Percentiles rank a stretch among this genome's conserved stretches.
Conservation (phyloP, 1,140 invertebrate species). For the Diabrotica virgifera region DNA sequence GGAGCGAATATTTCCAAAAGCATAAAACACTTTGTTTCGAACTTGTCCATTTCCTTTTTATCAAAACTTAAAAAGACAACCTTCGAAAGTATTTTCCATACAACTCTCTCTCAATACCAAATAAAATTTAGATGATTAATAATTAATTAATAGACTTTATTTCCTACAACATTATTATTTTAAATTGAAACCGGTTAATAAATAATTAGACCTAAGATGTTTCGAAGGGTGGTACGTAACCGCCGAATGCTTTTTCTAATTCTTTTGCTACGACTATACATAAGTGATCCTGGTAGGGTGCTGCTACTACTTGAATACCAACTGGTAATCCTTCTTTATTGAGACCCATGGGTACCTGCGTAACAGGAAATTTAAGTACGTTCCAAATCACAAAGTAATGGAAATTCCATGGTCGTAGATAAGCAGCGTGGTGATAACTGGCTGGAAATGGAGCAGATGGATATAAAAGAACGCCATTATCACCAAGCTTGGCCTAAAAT, state of each 20-base stretch:
- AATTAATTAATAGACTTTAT: no score
- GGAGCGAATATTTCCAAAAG: no score
- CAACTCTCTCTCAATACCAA: no score
- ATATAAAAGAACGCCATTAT: slow-evolving; percentile 82
- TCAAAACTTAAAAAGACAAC: no score
- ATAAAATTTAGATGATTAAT: no score
- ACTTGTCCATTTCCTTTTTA: no score
- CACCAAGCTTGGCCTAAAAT: slow-evolving; percentile 64
- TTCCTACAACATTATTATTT: no score
- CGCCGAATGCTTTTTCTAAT: slow-evolving; percentile 78
- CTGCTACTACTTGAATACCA: slow-evolving; percentile 79
- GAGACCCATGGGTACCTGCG: slow-evolving; percentile 78
- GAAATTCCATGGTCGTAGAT: slow-evolving; percentile 83
- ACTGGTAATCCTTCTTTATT: slow-evolving; percentile 71
- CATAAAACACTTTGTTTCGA: no score
- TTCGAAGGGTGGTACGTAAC: slow-evolving; percentile 68
- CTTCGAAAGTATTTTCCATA: no score
- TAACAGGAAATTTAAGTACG: slow-evolving; percentile 77
- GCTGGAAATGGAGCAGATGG: slow-evolving; percentile 80
- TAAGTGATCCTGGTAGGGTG: slow-evolving; percentile 73
- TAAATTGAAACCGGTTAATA: no score
- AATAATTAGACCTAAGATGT: background rate
- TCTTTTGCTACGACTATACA: slow-evolving; percentile 81
- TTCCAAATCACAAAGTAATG: slow-evolving; percentile 88
- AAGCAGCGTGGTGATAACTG: slow-evolving; percentile 78